phyloP scores from a whole-genome alignment of 2,113 vertebrate species.

The Larimichthys polyactis region DNA sequence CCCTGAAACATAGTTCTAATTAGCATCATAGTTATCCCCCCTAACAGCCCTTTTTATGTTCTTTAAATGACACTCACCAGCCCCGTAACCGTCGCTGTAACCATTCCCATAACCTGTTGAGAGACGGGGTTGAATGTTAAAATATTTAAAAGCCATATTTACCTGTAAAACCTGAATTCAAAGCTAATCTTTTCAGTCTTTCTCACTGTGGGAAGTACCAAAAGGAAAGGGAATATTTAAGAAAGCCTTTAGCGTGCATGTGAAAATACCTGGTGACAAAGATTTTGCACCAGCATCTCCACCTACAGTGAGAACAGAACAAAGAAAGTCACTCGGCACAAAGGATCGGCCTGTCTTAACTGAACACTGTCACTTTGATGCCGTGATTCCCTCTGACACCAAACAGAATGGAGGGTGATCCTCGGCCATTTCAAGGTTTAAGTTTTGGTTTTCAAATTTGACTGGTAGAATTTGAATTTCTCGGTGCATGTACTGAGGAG shows the following conservation, averaged over 20 bases:
- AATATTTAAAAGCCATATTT: background rate
- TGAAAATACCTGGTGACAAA: slow-evolving; percentile 31
- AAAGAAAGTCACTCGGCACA: background rate
- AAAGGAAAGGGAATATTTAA: background rate
- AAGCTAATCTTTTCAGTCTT: background rate
- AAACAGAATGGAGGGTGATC: slow-evolving; percentile 10
- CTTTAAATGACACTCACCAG: slow-evolving; percentile 73
- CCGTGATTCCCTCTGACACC: slow-evolving; percentile 10
- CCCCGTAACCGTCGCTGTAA: slow-evolving; percentile 74
- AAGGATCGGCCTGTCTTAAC: background rate
- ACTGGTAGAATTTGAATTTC: background rate
- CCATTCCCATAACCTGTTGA: slow-evolving; percentile 81
- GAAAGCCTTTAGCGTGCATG: background rate
- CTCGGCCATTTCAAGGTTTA: background rate
- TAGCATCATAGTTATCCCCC: slow-evolving; percentile 31
- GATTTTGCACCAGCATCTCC: slow-evolving; percentile 41
- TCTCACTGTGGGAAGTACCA: background rate
- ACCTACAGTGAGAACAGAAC: slow-evolving; percentile 31
- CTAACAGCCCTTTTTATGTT: background rate
- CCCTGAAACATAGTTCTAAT: slow-evolving; percentile 79
- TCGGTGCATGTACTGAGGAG: background rate
- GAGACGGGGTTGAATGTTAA: background rate
- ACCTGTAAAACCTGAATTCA: background rate
- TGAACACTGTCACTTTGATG: background rate
- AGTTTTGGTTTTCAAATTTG: background rate